Conservation (phyloP, 2,888 invertebrate species). For the Chloromyia formosa region DNA sequence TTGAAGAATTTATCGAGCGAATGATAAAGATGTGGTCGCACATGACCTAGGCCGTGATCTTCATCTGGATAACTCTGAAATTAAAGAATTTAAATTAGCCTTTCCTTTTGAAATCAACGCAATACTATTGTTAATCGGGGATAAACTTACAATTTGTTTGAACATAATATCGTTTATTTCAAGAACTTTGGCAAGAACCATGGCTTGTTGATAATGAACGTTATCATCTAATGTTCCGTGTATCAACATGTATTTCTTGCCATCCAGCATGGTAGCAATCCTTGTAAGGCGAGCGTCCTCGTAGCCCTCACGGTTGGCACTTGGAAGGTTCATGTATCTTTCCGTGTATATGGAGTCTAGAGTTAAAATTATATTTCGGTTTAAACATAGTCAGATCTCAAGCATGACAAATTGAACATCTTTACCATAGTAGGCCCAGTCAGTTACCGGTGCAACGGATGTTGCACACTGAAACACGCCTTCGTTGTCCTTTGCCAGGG, state of each 20-base stretch:
- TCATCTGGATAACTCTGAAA: slow-evolving; percentile 92
- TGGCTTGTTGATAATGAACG: slow-evolving; percentile 97
- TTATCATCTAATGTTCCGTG: slow-evolving; percentile 97
- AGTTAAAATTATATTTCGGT: background rate
- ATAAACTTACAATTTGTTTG: slow-evolving; percentile 80
- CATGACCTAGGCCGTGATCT: slow-evolving; percentile 84
- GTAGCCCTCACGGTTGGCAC: slow-evolving; percentile 79
- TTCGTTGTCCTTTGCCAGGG: slow-evolving; percentile 78
- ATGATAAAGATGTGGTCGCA: slow-evolving; percentile 88
- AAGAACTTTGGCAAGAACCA: slow-evolving; percentile 87
- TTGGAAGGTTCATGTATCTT: slow-evolving; percentile 91
- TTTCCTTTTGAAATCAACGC: slow-evolving; percentile 50
- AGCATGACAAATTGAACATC: slow-evolving; percentile 37
- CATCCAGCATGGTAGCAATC: slow-evolving; percentile 70
- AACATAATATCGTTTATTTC: slow-evolving; percentile 88
- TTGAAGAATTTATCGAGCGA: slow-evolving; percentile 84
- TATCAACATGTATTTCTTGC: slow-evolving; percentile 86
- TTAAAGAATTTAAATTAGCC: slow-evolving; percentile 33
- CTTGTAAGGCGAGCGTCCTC: slow-evolving; percentile 78
- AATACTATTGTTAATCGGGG: background rate
- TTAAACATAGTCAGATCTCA: background rate
- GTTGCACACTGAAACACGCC: slow-evolving; percentile 91
- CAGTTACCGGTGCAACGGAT: slow-evolving; percentile 95
- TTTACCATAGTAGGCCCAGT: slow-evolving; percentile 94
- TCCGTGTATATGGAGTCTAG: slow-evolving; percentile 97